These are phyloP conservation scores for Tupaia tana DNA, from an alignment of 2,113 vertebrate species.

Conservation along the genomic window DNA sequence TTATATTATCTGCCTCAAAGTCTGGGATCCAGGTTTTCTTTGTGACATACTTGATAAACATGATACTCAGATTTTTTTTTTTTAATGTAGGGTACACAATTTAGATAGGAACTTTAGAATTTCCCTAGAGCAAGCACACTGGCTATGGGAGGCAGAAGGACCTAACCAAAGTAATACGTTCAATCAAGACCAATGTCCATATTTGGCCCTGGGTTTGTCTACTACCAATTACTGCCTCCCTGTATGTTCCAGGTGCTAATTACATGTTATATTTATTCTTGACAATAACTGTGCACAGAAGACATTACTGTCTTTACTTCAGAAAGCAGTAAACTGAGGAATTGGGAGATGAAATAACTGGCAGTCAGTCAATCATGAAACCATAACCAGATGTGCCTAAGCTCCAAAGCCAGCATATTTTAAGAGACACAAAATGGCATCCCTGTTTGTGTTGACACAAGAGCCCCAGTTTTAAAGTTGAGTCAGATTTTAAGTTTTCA, in stretches of 20 bases:
- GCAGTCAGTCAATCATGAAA: background rate
- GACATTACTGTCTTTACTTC: background rate
- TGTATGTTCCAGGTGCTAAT: background rate
- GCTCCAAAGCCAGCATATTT: background rate
- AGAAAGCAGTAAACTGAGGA: background rate
- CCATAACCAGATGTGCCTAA: background rate
- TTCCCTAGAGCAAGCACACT: background rate
- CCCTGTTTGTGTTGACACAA: background rate
- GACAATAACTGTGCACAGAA: background rate
- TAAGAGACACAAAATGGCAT: background rate
- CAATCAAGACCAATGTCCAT: background rate
- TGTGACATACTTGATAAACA: background rate
- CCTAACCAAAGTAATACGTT: background rate
- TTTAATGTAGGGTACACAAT: background rate
- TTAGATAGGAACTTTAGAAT: background rate
- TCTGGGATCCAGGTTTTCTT: background rate
- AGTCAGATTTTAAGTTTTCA: slow-evolving; percentile 1
- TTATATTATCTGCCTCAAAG: background rate
- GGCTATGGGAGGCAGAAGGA: background rate
- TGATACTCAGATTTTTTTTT: background rate
- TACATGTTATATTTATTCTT: background rate
- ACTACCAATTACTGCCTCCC: background rate
- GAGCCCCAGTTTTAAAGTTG: background rate
- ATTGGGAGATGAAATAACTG: background rate
- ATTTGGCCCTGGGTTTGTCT: background rate